These are phyloP conservation scores for Ectropis crepuscularia DNA, from an alignment of 2,888 invertebrate species.

Conservation along the genomic window DNA sequence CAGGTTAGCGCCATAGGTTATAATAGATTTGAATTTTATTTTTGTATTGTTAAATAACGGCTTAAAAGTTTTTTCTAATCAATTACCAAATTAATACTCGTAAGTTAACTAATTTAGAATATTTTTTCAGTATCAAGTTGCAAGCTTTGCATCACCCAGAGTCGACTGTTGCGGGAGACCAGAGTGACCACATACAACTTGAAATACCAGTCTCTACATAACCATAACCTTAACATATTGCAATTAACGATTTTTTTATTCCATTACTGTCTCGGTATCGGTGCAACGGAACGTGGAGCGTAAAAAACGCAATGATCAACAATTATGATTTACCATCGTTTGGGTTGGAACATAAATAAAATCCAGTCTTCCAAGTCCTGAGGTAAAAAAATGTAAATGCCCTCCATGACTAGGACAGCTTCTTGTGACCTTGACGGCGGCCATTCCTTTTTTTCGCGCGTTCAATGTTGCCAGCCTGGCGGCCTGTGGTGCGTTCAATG, in stretches of 20 bases:
- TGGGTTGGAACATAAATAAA: constrained; percentile 47
- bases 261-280: constrained; percentile 42
- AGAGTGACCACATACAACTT: constrained; percentile 47
- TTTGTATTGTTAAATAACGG: no score
- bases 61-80: no score
- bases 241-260: constrained; percentile 46
- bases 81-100: no score
- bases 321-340: constrained; percentile 40
- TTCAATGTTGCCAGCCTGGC: constrained; percentile 80
- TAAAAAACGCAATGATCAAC: constrained; percentile 42
- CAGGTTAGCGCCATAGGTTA: no score
- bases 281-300: constrained; percentile 35
- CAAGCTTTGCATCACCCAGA: constrained; percentile 27
- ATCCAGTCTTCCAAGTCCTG: constrained; percentile 62
- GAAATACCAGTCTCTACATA: constrained; percentile 47
- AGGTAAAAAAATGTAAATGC: constrained; percentile 77
- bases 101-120: constrained; percentile 3
- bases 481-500: constrained; percentile 70
- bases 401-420: constrained; percentile 83
- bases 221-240: constrained; percentile 40
- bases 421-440: constrained; percentile 80
- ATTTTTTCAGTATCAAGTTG: constrained; percentile 8
- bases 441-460: constrained; percentile 81
- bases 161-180: constrained; percentile 39
- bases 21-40: no score